These are phyloP conservation scores for Lathamus discolor DNA, from an alignment of 2,113 vertebrate species.

Conservation along the genomic window DNA sequence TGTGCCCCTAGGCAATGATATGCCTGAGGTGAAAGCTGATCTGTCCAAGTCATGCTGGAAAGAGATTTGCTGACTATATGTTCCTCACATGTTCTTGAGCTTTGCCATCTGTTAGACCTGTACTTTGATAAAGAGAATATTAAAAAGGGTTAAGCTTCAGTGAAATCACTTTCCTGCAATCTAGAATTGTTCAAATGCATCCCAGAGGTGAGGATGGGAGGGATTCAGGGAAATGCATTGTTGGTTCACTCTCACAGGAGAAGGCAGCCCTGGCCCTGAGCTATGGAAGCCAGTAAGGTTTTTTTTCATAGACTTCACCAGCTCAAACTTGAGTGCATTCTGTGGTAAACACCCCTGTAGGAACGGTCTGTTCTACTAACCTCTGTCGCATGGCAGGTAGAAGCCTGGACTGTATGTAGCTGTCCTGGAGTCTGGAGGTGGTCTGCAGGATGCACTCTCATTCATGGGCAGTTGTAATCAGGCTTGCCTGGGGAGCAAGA, in stretches of 20 bases:
- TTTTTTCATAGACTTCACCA: background rate
- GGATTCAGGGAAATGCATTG: background rate
- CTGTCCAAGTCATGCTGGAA: background rate
- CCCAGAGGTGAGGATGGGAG: background rate
- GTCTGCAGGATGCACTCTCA: background rate
- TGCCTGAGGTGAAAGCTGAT: background rate
- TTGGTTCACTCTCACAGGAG: background rate
- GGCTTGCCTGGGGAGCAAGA: background rate
- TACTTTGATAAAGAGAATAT: background rate
- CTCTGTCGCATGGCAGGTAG: rapidly evolving
- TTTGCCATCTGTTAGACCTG: background rate
- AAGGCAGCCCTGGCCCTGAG: background rate
- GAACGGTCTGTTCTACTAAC: background rate
- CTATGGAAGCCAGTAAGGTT: background rate
- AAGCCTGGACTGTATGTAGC: background rate
- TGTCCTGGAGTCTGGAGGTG: background rate
- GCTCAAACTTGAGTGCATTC: background rate
- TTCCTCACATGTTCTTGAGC: background rate
- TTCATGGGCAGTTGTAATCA: background rate
- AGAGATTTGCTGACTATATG: background rate
- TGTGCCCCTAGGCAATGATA: background rate
- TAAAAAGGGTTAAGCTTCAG: background rate
- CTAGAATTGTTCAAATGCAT: background rate
- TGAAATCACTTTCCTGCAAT: background rate
- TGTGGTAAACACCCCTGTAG: background rate